phyloP scores from a whole-genome alignment of 2,888 invertebrate genomes.

The Netelia virgata region DNA sequence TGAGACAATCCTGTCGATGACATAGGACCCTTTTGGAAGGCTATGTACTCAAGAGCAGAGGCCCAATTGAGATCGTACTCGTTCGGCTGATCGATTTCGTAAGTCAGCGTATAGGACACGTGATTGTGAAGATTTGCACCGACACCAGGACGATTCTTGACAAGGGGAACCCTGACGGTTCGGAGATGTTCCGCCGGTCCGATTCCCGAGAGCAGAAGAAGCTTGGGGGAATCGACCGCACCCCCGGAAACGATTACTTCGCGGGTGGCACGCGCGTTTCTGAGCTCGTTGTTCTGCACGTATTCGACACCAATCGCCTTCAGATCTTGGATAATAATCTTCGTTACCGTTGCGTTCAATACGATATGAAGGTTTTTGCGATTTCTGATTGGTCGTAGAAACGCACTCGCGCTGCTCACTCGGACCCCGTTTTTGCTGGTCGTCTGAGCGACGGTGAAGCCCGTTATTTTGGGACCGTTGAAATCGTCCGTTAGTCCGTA shows the following conservation, averaged over 20 bases:
- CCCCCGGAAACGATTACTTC: slow-evolving; percentile 88
- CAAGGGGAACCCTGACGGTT: slow-evolving; percentile 87
- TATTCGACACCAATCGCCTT: slow-evolving; percentile 88
- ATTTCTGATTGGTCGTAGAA: slow-evolving; percentile 86
- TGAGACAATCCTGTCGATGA: slow-evolving; percentile 88
- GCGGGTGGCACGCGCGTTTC: slow-evolving; percentile 73
- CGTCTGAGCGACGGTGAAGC: slow-evolving; percentile 89
- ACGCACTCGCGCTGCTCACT: slow-evolving; percentile 88
- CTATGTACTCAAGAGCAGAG: slow-evolving; percentile 87
- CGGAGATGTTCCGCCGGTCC: slow-evolving; percentile 88
- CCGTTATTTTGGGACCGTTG: slow-evolving; percentile 88
- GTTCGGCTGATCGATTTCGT: slow-evolving; percentile 86
- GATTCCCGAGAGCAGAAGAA: slow-evolving; percentile 89
- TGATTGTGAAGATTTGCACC: slow-evolving; percentile 90
- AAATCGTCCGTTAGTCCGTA: slow-evolving; percentile 88
- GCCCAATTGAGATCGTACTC: slow-evolving; percentile 88
- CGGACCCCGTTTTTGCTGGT: slow-evolving; percentile 88
- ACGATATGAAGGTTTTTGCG: slow-evolving; percentile 88
- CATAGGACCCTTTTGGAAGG: slow-evolving; percentile 88
- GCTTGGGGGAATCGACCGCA: slow-evolving; percentile 89
- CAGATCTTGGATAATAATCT: slow-evolving; percentile 86
- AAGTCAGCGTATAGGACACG: slow-evolving; percentile 88
- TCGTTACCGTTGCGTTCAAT: slow-evolving; percentile 88
- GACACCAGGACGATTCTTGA: slow-evolving; percentile 89
- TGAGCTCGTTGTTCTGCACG: slow-evolving; percentile 79